Base-by-base conservation (phyloP, 2,888 invertebrate species). In the Scaeva pyrastri region DNA sequence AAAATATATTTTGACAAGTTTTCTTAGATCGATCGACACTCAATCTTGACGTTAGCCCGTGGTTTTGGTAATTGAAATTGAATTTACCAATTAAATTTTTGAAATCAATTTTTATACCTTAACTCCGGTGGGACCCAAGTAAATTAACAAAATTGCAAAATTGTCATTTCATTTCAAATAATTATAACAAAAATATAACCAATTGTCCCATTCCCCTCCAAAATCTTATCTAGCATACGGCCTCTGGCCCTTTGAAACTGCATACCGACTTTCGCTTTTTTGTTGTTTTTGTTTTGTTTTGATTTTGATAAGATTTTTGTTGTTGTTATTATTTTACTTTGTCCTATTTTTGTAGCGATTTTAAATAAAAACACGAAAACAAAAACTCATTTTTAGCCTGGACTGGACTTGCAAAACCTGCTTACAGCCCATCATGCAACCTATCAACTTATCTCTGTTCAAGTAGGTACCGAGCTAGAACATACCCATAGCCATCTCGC, bases 281-380 rank as follows among this genome's bases (percentile, higher is more conserved):
- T 45, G 23, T 52, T 45, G 23, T 52, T n/a, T 6, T 0, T n/a
- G n/a, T n/a, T n/a, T n/a, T n/a, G n/a, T n/a, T n/a, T n/a, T n/a
- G n/a, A n/a, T n/a, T 23, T 26, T 52, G 11, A 31, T 19, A 39
- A 58, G 19, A 19, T 36, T 55, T 26, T 55, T 60, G 45, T 64
- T 31, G 16, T 48, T 66, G 48, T 48, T 43, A 14, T 14, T n/a
- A 26, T 26, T 43, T 43, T 62, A 43, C 16, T 43, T 26, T 26
- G 62, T 62, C 62, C 62, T 62, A 62, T 62, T 62, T 62, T 62
- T 62, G 62, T 62, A 62, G 16, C 43, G 43, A 11, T 45, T 62
- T 45, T 62, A 23, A 62, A 21, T 60, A 41, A 36, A 62, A 41
- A 23, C 21, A 41, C 60, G 43, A 62, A 45, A 43, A 45, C 21